Percentiles rank a stretch among this genome's conserved stretches.
phyloP scores from a whole-genome alignment of 2,113 vertebrate genomes.

The Axis porcinus region DNA sequence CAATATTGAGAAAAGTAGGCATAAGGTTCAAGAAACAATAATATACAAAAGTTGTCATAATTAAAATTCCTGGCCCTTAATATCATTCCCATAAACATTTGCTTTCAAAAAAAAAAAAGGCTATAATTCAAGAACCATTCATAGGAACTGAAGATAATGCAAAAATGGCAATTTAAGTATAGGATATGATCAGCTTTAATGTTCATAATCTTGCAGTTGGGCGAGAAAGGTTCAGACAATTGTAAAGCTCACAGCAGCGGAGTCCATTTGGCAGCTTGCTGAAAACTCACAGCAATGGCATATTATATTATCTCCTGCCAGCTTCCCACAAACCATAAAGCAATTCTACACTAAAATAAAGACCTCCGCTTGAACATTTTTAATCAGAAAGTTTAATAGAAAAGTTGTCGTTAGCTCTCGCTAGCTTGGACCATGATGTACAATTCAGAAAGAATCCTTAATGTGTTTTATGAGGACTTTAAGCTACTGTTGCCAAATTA shows the following conservation, averaged over 20 bases:
- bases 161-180: slow-evolving; percentile 30
- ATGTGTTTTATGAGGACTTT: neutral
- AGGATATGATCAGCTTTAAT: neutral
- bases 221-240: neutral
- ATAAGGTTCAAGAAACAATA: neutral
- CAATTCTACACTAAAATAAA: neutral
- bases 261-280: neutral
- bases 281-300: neutral
- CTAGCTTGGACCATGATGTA: neutral
- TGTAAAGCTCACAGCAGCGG: neutral
- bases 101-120: neutral
- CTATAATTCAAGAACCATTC: neutral
- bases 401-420: neutral
- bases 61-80: neutral
- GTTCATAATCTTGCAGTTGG: neutral
- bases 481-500: slow-evolving; percentile 16
- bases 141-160: neutral
- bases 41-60: neutral
- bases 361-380: neutral
- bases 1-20: neutral
- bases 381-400: neutral
- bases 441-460: neutral
- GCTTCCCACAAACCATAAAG: neutral
- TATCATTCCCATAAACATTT: neutral
- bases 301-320: neutral